Evolutionary conservation across 2,888 invertebrate species (phyloP), one percentile per base, ranked within the genome.

Genomic region (Eupithecia subfuscata): DNA sequence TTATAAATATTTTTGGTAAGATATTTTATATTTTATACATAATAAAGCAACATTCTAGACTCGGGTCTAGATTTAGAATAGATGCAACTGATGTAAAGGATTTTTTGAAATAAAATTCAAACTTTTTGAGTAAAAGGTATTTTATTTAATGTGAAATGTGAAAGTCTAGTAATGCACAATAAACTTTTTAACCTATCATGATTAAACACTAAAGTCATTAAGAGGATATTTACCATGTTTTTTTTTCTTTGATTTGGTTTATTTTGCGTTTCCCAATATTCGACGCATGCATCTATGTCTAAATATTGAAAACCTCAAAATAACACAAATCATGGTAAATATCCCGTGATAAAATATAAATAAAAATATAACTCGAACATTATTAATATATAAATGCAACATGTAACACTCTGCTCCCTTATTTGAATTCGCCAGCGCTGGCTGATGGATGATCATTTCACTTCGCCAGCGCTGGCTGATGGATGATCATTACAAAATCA

Each of bases 21-120:
- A 73, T 78, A 74, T 71, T 77, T 69, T 79, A 75, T 76, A 77
- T 78, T 77, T 73, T 75, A 73, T 76, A 75, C 16, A 48, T 69
- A 65, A 43, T n/a, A 76, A 79, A 79, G 81, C 77, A 79, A 82
- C 78, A 82, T 77, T 74, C 75, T 68, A 70, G 71, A 69, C 22
- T 68, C 25, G 40, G 30, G 25, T 22, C 70, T 73, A 71, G 71
- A 71, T 73, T n/a, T 72, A 75, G 60, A 52, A 37, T 45, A 25
- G 9, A 34, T 22, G 48, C 48, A 48, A 48, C 6, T 37, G 73
- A 43, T 40, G 22, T 71, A 71, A 73, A 74, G 43, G 73, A 37
- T 76, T 76, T 74, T 74, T 71, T 5, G 0, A 71, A 74, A 74
- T 69, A 37, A 70, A 71, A 67, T 63, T 56, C 22, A 30, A 64